Conservation (phyloP, 2,888 invertebrate species). For the Drosophila sordidula region DNA sequence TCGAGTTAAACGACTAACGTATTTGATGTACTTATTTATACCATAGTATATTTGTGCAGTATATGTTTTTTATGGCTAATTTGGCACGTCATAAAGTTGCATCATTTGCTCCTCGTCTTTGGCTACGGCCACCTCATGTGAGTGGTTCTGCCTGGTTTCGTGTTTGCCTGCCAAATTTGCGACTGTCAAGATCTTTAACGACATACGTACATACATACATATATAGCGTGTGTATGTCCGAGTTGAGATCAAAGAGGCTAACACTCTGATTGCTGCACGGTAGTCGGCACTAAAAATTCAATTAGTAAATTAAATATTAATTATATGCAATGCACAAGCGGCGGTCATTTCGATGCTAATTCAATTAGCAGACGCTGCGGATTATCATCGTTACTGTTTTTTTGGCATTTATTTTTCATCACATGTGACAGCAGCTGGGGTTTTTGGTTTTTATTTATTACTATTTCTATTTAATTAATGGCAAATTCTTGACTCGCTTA, state of each 20-base stretch:
- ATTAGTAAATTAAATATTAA: constrained; percentile 74
- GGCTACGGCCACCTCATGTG: constrained; percentile 2
- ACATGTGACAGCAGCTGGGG: constrained; percentile 24
- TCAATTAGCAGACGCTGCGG: constrained; percentile 57
- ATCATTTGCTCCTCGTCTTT: constrained; percentile 19
- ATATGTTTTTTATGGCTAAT: constrained; percentile 65
- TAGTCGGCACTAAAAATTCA: constrained; percentile 65
- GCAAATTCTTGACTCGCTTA: constrained; percentile 48
- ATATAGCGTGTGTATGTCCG: constrained; percentile 10
- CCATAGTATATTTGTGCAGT: constrained; percentile 2
- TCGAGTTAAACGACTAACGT: constrained; percentile 3
- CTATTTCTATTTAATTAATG: constrained; percentile 31
- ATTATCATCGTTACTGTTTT: constrained; percentile 28
- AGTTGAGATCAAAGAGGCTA: constrained; percentile 54
- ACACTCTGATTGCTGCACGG: constrained; percentile 53
- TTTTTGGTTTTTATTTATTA: constrained; percentile 5
- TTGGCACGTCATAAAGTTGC: constrained; percentile 72
- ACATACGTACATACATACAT: constrained; percentile 15
- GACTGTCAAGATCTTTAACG: constrained; percentile 55
- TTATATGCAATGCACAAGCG: constrained; percentile 46
- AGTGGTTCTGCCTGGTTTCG: constrained; percentile 41
- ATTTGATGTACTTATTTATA: constrained; percentile 23
- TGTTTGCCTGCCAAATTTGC: constrained; percentile 59
- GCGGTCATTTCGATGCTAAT: constrained; percentile 61
- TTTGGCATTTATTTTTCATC: constrained; percentile 7